A percentile compares a stretch with the other conserved stretches of the same genome.
phyloP scores from a whole-genome alignment of 2,113 vertebrate genomes.

The Phylloscopus trochilus region DNA sequence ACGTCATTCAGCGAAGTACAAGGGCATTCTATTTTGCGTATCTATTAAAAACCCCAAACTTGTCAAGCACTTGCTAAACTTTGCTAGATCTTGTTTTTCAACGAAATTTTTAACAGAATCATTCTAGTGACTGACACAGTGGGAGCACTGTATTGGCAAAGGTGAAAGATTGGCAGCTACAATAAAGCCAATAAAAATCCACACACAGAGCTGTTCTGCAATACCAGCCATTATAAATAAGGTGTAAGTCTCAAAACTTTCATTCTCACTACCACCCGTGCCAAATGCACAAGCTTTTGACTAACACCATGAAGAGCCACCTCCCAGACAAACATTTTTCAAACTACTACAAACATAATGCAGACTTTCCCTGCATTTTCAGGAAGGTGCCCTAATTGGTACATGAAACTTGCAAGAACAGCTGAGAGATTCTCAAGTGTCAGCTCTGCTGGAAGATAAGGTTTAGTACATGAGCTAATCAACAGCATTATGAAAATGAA shows the following conservation, averaged over 20 bases:
- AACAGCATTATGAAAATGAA: background rate
- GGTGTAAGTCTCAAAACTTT: background rate
- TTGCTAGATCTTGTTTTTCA: background rate
- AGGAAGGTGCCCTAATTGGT: background rate
- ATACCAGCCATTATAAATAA: background rate
- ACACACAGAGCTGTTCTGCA: background rate
- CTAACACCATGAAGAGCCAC: background rate
- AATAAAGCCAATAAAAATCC: background rate
- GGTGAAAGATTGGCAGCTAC: background rate
- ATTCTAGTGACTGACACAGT: background rate
- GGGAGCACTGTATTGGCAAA: background rate
- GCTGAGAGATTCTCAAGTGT: background rate
- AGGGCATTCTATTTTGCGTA: background rate
- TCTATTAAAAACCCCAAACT: background rate
- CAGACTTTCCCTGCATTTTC: background rate
- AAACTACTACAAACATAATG: background rate
- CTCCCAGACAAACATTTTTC: background rate
- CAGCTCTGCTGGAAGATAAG: slow-evolving; percentile 27
- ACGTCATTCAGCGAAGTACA: background rate
- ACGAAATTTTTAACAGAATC: background rate
- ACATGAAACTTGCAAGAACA: slow-evolving; percentile 4
- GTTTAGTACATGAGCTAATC: background rate
- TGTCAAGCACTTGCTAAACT: background rate
- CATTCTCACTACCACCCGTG: background rate
- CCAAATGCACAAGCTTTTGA: background rate